Conservation (phyloP, 2,888 invertebrate genomes). For the Rosalia funebris region DNA sequence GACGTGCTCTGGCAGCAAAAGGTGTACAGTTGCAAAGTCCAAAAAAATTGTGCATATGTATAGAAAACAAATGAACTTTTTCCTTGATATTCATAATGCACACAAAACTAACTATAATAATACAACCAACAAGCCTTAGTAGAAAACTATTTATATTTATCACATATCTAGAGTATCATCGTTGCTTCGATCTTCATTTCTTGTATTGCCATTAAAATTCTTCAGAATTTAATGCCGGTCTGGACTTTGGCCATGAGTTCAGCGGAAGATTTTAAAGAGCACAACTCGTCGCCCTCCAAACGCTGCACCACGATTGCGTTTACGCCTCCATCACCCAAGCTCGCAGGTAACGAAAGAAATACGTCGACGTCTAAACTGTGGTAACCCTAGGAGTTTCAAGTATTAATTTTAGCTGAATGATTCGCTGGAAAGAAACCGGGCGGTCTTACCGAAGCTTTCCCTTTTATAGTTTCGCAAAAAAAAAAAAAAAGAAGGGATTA, state of each 20-base stretch:
- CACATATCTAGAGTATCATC: neutral
- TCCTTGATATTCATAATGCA: no score
- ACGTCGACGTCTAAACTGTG: conserved; percentile 46
- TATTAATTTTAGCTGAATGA: no score
- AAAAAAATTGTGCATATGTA: no score
- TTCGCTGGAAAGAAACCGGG: no score
- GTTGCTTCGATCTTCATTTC: neutral
- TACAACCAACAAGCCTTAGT: no score
- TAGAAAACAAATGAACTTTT: no score
- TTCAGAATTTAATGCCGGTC: conserved; percentile 52
- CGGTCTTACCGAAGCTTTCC: no score
- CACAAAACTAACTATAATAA: no score
- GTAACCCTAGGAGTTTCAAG: conserved; percentile 40
- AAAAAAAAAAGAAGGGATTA: no score
- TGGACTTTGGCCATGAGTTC: conserved; percentile 74
- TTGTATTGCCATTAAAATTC: neutral
- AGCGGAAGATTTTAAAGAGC: conserved; percentile 66
- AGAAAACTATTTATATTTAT: neutral
- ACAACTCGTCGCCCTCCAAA: conserved; percentile 37
- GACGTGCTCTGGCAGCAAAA: no score
- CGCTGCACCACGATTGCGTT: conserved; percentile 34
- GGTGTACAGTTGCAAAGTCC: no score
- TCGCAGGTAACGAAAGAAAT: conserved; percentile 46
- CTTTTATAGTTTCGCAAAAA: no score
- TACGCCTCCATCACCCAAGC: conserved; percentile 39